Base-by-base conservation (phyloP, 2,113 vertebrate species). In the Apus apus region DNA sequence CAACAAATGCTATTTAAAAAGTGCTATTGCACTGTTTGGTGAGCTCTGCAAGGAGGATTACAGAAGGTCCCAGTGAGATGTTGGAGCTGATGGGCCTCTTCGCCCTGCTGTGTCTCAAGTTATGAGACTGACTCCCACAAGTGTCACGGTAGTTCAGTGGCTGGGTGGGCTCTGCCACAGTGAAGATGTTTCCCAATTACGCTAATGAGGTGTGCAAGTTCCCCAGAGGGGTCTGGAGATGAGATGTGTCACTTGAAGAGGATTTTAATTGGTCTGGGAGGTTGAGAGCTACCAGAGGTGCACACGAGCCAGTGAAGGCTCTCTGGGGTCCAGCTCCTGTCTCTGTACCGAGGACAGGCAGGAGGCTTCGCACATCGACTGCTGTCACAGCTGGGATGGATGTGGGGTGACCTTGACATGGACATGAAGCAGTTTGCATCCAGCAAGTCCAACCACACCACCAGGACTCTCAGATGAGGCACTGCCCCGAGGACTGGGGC, bases 231-330 rank as follows among this genome's bases (percentile, higher is more conserved):
- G 32, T 85, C 58, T 91, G 51, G 61, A 76, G 77, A 83, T 72
- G 62, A 82, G 25, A 66, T 16, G 4, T 36, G 26, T 62, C 27
- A 3, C 60, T 87, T 62, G 45, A 92, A 92, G 36, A 82, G 27
- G 81, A 68, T 93, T 97, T 96, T 96, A 96, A 96, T 97, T 96
- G 94, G 89, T 20, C n/a, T 72, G 87, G 81, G 89, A 91, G 36
- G 74, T 64, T 88, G 68, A 71, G 51, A 34, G 68, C 62, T 65
- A 19, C 57, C 21, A 11, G 73, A 78, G 65, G 73, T 40, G 30
- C 75, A 61, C n/a, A 29, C 2, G 36, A 89, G 65, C 17, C 40
- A 34, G 72, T 4, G 48, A 30, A 81, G 80, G 48, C 5, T 96
- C 91, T 78, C 65, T 3, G 1, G 70, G 34, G 76, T 57, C 53